Evolutionary conservation across 2,888 invertebrate genomes (phyloP).

Genomic region (Proisotoma minuta): DNA sequence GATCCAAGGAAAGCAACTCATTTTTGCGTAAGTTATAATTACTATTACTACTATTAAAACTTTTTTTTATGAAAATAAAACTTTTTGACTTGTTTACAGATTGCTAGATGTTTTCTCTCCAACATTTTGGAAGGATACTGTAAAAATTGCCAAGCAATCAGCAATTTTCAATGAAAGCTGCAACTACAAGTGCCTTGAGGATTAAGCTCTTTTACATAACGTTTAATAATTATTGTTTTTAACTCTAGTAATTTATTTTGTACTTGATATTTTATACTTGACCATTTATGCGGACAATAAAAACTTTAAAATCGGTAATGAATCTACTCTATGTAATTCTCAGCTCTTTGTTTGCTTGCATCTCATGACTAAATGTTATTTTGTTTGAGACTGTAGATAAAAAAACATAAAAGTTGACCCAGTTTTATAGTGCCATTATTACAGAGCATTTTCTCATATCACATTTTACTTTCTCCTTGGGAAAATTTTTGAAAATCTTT

Average conservation of each 20-base stretch:
- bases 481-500: too few relatives aligned
- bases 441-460: too few relatives aligned
- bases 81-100: slow-evolving; percentile 19
- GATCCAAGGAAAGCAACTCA: slow-evolving; percentile 43
- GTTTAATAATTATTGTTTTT: too few relatives aligned
- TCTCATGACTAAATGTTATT: too few relatives aligned
- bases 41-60: neutral
- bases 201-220: neutral
- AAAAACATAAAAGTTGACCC: too few relatives aligned
- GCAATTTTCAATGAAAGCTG: slow-evolving; percentile 41
- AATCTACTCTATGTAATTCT: neutral
- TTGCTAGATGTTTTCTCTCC: slow-evolving; percentile 43
- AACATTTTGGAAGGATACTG: slow-evolving; percentile 38
- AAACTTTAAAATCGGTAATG: neutral
- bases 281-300: neutral
- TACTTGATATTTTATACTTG: too few relatives aligned
- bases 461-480: too few relatives aligned
- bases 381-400: too few relatives aligned
- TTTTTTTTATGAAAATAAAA: neutral
- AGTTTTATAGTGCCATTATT: too few relatives aligned
- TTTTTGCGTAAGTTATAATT: slow-evolving; percentile 40
- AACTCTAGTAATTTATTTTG: too few relatives aligned
- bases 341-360: too few relatives aligned
- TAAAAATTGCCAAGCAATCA: slow-evolving; percentile 35
- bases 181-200: slow-evolving; percentile 37